Conservation (phyloP, 64 coral and sea anemone genomes). For the Acropora tenuis region DNA sequence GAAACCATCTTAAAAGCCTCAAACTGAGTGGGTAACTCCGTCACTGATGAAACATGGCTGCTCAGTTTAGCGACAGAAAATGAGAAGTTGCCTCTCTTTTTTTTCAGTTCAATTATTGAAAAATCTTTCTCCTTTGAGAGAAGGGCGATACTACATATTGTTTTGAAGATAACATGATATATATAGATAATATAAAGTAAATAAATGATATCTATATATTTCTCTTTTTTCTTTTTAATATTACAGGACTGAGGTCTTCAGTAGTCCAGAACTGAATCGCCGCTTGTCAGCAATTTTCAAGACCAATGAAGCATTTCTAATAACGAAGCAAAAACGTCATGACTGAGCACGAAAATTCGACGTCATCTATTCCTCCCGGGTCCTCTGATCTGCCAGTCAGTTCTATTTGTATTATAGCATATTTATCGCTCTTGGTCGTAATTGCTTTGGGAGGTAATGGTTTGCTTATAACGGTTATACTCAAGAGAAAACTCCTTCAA, state of each 20-base stretch:
- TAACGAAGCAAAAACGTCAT: neutral
- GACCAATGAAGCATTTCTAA: neutral
- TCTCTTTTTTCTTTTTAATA: neutral
- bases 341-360: neutral
- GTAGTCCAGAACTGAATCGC: neutral
- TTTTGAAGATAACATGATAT: no score
- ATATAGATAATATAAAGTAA: no score
- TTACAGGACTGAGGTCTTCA: neutral
- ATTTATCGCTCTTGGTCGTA: conserved; percentile 76
- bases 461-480: conserved; percentile 74
- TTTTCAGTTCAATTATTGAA: no score
- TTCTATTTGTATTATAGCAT: conserved; percentile 64
- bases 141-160: no score
- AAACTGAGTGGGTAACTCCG: no score
- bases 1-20: no score
- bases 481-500: conserved; percentile 77
- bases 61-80: no score
- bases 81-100: no score
- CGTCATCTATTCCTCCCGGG: conserved; percentile 14
- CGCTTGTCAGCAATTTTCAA: neutral
- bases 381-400: conserved; percentile 36
- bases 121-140: no score
- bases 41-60: no score
- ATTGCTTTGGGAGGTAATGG: conserved; percentile 80
- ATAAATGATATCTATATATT: no score